Evolutionary conservation across 1,140 invertebrate genomes (phyloP).

Genomic region (Drosophila subpulchrella): DNA sequence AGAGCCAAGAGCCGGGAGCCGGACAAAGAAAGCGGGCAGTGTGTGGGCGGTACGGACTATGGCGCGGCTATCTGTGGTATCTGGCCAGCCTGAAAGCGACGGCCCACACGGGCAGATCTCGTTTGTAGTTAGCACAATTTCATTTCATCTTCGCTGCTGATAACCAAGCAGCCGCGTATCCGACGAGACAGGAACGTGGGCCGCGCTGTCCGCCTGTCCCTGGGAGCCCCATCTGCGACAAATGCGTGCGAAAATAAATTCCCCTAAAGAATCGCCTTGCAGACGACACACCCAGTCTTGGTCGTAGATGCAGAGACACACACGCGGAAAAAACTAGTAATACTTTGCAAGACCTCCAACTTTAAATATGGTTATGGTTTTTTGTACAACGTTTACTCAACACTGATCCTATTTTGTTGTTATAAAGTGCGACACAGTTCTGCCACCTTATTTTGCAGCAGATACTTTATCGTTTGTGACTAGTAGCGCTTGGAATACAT

Average conservation of each 20-base stretch:
- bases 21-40: constrained; percentile 52
- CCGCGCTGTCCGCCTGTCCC: constrained; percentile 11
- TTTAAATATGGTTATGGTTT: neutral
- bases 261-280: constrained; percentile 42
- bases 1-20: constrained; percentile 10
- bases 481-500: neutral
- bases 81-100: constrained; percentile 31
- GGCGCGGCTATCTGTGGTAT: constrained; percentile 7
- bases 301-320: constrained; percentile 25
- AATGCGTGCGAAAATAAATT: constrained; percentile 79
- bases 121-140: constrained; percentile 81
- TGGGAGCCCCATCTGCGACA: constrained; percentile 45
- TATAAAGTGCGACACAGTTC: too few species aligned
- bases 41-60: constrained; percentile 51
- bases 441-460: neutral
- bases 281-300: constrained; percentile 49
- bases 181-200: constrained; percentile 55
- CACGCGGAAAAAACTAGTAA: constrained; percentile 5
- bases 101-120: constrained; percentile 65
- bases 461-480: neutral
- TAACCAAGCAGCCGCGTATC: constrained; percentile 54
- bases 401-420: too few species aligned
- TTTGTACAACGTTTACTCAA: too few species aligned
- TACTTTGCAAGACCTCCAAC: neutral
- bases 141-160: constrained; percentile 72